Conservation (phyloP, 2,888 invertebrate species). For the Conus canariensis region DNA sequence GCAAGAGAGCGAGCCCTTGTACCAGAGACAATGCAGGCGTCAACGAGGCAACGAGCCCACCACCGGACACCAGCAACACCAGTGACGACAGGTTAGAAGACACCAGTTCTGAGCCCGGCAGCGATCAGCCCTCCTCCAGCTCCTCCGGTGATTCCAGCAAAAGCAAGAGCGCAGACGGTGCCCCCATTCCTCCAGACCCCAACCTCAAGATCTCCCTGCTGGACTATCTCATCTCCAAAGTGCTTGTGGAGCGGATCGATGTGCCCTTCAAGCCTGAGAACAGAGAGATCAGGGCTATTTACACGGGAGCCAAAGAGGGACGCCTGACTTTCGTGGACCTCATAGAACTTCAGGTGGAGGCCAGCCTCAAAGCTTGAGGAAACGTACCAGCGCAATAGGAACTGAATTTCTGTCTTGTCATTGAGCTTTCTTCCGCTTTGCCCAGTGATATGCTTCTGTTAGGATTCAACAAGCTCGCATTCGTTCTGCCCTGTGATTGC, state of each 20-base stretch:
- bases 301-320: conserved; percentile 50
- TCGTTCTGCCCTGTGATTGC: neutral
- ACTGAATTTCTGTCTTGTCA: neutral
- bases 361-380: conserved; percentile 55
- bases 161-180: neutral
- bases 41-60: neutral
- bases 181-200: conserved; percentile 27
- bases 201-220: conserved; percentile 51
- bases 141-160: neutral
- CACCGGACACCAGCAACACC: neutral
- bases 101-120: neutral
- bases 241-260: conserved; percentile 52
- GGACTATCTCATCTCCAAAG: conserved; percentile 59
- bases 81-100: neutral
- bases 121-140: neutral
- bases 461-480: neutral
- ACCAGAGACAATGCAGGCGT: neutral
- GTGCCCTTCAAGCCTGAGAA: conserved; percentile 53
- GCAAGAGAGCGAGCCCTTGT: neutral
- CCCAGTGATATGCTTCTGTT: neutral
- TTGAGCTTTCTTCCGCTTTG: neutral
- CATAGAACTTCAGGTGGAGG: conserved; percentile 59
- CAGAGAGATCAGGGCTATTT: conserved; percentile 50
- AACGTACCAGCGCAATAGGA: neutral
- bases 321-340: conserved; percentile 56